phyloP scores from a whole-genome alignment of 2,888 invertebrate species.

The Euzophera pinguis region DNA sequence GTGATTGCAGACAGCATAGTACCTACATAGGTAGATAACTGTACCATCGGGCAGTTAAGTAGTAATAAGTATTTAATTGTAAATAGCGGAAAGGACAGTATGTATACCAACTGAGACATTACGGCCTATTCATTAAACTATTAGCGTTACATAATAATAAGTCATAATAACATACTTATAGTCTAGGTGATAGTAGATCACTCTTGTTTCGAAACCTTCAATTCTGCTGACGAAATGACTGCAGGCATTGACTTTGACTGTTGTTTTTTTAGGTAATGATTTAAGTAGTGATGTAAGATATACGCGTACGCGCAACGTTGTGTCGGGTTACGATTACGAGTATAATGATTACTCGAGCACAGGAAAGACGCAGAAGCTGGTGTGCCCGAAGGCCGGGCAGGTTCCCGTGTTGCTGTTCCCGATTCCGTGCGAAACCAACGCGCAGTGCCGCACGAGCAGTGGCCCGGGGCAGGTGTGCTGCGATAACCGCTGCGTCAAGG shows the following conservation, averaged over 20 bases:
- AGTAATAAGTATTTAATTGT: too few relatives aligned
- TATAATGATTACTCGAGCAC: constrained; percentile 48
- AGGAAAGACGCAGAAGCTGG: constrained; percentile 64
- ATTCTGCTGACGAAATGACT: constrained; percentile 2
- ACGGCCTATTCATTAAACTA: too few relatives aligned
- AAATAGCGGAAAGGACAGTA: too few relatives aligned
- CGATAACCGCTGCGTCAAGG: constrained; percentile 79
- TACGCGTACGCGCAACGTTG: constrained; percentile 38
- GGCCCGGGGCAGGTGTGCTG: constrained; percentile 73
- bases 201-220: constrained; percentile 2
- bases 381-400: constrained; percentile 56
- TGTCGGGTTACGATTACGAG: constrained; percentile 35
- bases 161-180: not conserved
- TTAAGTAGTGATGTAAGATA: constrained; percentile 46
- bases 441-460: constrained; percentile 63
- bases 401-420: constrained; percentile 61
- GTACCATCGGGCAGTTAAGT: too few relatives aligned
- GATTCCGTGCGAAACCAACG: constrained; percentile 66
- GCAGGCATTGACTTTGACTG: constrained; percentile 26
- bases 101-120: too few relatives aligned
- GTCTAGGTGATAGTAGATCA: constrained; percentile 16
- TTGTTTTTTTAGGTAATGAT: constrained; percentile 44
- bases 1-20: too few relatives aligned
- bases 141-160: not conserved
- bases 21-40: too few relatives aligned